Evolutionary conservation across 2,888 invertebrate genomes (phyloP).

Genomic region (Drosophila borealis): DNA sequence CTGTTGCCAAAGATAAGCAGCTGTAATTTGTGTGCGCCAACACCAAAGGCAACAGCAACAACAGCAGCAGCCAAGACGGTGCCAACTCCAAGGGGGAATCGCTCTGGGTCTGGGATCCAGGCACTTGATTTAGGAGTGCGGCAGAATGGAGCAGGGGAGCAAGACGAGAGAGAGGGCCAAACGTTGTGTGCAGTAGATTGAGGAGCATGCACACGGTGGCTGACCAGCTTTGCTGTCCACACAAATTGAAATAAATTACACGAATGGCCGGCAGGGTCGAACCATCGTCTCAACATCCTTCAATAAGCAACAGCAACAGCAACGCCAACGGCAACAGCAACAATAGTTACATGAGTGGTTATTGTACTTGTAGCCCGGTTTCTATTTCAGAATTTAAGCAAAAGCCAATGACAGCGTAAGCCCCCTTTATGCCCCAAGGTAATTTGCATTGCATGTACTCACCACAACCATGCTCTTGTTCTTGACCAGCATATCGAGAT

Average conservation of each 20-base stretch:
- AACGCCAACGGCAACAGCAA: constrained; percentile 15
- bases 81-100: constrained; percentile 31
- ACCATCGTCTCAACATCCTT: constrained; percentile 49
- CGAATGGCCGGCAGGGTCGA: constrained; percentile 64
- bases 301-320: constrained; percentile 55
- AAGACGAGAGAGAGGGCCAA: not conserved
- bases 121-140: constrained; percentile 73
- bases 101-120: constrained; percentile 8
- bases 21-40: constrained; percentile 77
- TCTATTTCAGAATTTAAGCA: constrained; percentile 62
- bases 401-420: constrained; percentile 34
- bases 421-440: constrained; percentile 33
- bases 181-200: constrained; percentile 74
- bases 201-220: constrained; percentile 61
- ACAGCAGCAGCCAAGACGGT: constrained; percentile 52
- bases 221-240: constrained; percentile 73
- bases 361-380: constrained; percentile 61
- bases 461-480: constrained; percentile 89
- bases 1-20: constrained; percentile 77
- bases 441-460: constrained; percentile 84
- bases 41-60: constrained; percentile 66
- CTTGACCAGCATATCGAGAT: constrained; percentile 89
- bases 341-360: constrained; percentile 64
- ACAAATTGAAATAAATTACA: constrained; percentile 81
- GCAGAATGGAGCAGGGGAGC: constrained; percentile 19